Conservation (phyloP, 2,113 vertebrate genomes). For the Triplophysa siluroides region DNA sequence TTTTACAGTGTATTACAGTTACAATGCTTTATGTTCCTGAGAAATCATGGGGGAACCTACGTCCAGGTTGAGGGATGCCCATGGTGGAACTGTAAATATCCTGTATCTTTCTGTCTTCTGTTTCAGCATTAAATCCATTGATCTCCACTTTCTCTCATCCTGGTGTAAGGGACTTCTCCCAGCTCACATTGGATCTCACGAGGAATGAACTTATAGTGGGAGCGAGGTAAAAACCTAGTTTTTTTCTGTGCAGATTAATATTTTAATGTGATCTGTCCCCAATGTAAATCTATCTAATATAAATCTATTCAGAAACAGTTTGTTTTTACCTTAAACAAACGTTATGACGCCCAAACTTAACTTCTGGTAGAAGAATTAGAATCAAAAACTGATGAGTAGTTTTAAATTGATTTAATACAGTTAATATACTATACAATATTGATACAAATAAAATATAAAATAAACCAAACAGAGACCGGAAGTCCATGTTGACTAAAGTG, state of each 20-base stretch:
- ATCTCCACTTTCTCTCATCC: conserved; percentile 88
- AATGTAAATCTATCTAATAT: background rate
- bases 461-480: no score
- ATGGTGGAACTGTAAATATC: no score
- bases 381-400: no score
- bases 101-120: background rate
- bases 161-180: conserved; percentile 90
- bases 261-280: background rate
- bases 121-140: conserved; percentile 90
- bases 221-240: conserved; percentile 84
- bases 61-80: no score
- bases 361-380: no score
- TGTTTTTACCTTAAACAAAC: background rate
- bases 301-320: background rate
- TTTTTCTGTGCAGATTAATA: background rate
- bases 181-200: conserved; percentile 92
- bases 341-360: no score
- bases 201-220: conserved; percentile 97
- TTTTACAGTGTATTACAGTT: no score
- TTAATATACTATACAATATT: no score
- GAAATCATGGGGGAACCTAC: no score
- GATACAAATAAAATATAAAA: no score
- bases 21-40: no score
- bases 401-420: no score
- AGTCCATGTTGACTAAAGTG: background rate